A percentile compares a stretch with the other conserved stretches of the same genome.
These are phyloP conservation scores for Lasioglossum oenotherae DNA, from an alignment of 2,888 invertebrate genomes.

Conservation along the genomic window DNA sequence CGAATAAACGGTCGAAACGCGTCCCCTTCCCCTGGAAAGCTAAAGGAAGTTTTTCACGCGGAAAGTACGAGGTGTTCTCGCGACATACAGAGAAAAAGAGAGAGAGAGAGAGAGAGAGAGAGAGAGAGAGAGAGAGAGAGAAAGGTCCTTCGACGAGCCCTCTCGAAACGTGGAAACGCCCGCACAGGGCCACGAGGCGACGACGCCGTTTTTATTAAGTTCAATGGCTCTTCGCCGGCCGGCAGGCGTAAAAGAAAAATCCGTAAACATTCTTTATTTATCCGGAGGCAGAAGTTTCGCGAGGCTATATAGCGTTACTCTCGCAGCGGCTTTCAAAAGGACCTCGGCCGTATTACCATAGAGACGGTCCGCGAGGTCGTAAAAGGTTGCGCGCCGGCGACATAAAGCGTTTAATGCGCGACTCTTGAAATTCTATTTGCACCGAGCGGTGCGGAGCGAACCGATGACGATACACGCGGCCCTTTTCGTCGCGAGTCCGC, in stretches of 20 bases:
- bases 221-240: constrained; percentile 17
- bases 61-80: not conserved
- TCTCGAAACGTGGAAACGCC: constrained; percentile 31
- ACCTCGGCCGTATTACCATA: constrained; percentile 71
- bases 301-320: constrained; percentile 61
- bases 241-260: constrained; percentile 55
- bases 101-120: not conserved
- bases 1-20: not conserved
- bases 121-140: not conserved
- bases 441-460: constrained; percentile 52
- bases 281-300: constrained; percentile 65
- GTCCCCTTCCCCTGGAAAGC: not conserved
- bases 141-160: constrained; percentile 12
- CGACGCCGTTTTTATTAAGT: constrained; percentile 56
- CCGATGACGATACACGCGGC: constrained; percentile 31
- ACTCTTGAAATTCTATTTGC: constrained; percentile 76
- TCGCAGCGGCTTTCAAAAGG: constrained; percentile 66
- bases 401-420: constrained; percentile 74
- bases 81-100: not conserved
- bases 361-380: constrained; percentile 73
- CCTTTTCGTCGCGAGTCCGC: constrained; percentile 51
- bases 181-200: not conserved
- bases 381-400: constrained; percentile 72
- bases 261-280: constrained; percentile 64
- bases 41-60: not conserved